Evolutionary conservation across 2,113 vertebrate species (phyloP).

Genomic region (Nerophis lumbriciformis): DNA sequence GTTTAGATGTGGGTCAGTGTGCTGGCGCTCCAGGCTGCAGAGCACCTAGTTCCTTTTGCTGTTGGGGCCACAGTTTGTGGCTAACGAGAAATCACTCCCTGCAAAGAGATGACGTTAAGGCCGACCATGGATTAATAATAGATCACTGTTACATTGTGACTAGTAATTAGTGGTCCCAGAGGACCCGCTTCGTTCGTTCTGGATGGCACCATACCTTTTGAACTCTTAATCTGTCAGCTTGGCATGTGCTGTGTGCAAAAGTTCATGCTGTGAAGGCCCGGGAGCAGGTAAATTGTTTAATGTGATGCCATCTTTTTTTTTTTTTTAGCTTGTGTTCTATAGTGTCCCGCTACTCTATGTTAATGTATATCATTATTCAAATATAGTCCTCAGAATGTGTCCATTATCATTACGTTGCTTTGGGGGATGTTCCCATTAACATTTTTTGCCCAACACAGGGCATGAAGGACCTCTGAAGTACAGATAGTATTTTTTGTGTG

Average conservation of each 20-base stretch:
- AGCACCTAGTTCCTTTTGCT: constrained; percentile 56
- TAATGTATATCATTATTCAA: constrained; percentile 1
- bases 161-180: constrained; percentile 16
- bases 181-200: constrained; percentile 14
- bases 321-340: constrained; percentile 3
- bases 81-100: constrained; percentile 12
- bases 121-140: background rate
- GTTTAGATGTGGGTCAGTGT: constrained; percentile 63
- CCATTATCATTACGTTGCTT: background rate
- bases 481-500: no score
- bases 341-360: background rate
- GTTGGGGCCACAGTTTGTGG: constrained; percentile 20
- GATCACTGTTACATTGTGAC: no score
- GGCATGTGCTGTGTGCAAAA: constrained; percentile 24
- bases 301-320: constrained; percentile 6
- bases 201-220: constrained; percentile 17
- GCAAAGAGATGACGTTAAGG: background rate
- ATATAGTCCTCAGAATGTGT: background rate
- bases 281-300: constrained; percentile 9
- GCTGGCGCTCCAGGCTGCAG: constrained; percentile 59
- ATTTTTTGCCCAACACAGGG: background rate
- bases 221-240: constrained; percentile 32
- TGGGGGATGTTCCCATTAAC: background rate
- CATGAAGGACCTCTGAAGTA: background rate
- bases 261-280: constrained; percentile 25